phyloP scores from a whole-genome alignment of 2,797 vertebrate genomes.

The Podarcis siculus region DNA sequence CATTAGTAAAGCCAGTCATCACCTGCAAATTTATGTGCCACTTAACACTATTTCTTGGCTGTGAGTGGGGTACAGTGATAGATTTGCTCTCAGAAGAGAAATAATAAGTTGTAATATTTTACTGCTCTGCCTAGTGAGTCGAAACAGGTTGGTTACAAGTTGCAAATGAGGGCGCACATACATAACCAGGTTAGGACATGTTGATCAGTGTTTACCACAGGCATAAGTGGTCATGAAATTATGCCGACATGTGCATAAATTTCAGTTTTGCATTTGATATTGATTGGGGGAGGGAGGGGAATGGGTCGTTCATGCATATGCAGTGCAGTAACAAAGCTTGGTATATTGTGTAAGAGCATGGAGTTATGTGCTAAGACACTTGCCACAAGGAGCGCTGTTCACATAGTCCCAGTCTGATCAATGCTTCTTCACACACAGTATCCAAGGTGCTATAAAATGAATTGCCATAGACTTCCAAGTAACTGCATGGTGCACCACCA shows the following conservation, averaged over 20 bases:
- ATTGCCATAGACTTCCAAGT: neutral
- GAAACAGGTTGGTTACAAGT: slow-evolving; percentile 32
- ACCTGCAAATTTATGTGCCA: slow-evolving; percentile 58
- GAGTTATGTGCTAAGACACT: neutral
- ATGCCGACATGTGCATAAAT: neutral
- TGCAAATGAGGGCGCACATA: slow-evolving; percentile 6
- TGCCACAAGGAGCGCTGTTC: neutral
- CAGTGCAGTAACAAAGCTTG: neutral
- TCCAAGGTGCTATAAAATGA: neutral
- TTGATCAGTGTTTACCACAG: neutral
- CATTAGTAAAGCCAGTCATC: slow-evolving; percentile 59
- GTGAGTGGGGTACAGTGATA: slow-evolving; percentile 10
- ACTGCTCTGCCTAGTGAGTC: slow-evolving; percentile 30
- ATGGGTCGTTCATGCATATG: neutral
- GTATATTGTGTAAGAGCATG: neutral
- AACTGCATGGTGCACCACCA: too few relatives aligned
- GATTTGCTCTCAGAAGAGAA: slow-evolving; percentile 48
- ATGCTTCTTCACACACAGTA: neutral
- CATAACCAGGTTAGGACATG: neutral
- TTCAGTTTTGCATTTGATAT: neutral
- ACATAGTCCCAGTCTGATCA: neutral
- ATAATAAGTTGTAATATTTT: slow-evolving; percentile 46
- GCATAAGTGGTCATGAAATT: neutral
- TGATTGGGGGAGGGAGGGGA: neutral
- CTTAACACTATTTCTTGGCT: slow-evolving; percentile 38